phyloP scores from a whole-genome alignment of 30 jellyfish, hydroid and myxozoan species.

The Catostylus mosaicus region DNA sequence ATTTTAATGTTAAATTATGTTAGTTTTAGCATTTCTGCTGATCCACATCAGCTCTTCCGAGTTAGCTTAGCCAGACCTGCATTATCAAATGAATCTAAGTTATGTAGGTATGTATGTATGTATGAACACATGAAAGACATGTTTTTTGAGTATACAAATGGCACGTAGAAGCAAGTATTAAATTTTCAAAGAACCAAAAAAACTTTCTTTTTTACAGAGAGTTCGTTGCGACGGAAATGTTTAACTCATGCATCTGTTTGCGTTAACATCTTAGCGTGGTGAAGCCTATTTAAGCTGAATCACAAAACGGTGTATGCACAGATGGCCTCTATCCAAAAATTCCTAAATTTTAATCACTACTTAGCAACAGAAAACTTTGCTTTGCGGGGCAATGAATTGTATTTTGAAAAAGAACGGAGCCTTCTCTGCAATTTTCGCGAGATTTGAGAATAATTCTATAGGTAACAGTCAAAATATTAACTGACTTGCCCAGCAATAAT shows the following conservation, averaged over 20 bases:
- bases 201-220: too few species aligned
- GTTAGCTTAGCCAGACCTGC: constrained; percentile 33
- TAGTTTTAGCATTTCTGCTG: constrained; percentile 3
- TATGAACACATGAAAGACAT: too few species aligned
- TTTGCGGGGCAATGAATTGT: not conserved
- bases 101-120: not conserved
- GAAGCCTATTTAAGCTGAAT: too few species aligned
- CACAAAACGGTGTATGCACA: too few species aligned
- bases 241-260: too few species aligned
- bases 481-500: not conserved
- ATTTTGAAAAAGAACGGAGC: not conserved
- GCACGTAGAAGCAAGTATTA: too few species aligned
- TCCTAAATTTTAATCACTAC: too few species aligned
- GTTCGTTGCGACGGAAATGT: too few species aligned
- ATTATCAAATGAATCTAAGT: constrained; percentile 14
- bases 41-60: constrained; percentile 35
- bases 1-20: not conserved
- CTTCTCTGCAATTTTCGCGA: not conserved
- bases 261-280: too few species aligned
- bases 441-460: not conserved
- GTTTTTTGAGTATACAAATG: too few species aligned
- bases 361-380: not conserved
- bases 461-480: not conserved
- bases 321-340: too few species aligned
- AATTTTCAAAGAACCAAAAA: too few species aligned